phyloP scores from a whole-genome alignment of 2,888 invertebrate genomes.

The Caenorhabditis japonica region DNA sequence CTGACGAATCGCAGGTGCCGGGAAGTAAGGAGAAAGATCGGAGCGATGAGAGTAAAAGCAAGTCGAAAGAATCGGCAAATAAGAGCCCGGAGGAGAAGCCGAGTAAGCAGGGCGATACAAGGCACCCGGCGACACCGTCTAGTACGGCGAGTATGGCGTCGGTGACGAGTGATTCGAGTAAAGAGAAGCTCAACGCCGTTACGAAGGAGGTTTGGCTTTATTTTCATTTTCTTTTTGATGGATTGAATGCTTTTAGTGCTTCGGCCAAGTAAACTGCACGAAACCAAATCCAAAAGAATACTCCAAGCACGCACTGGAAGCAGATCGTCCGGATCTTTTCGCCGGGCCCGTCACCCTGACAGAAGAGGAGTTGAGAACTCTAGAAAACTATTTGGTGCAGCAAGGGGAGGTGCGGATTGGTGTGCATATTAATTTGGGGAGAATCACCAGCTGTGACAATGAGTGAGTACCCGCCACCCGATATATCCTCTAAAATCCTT shows the following conservation, averaged over 20 bases:
- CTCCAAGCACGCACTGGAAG: not conserved
- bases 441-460: constrained; percentile 8
- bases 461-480: not conserved
- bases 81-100: not conserved
- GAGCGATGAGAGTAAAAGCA: too few species aligned
- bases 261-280: constrained; percentile 11
- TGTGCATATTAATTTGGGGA: constrained; percentile 5
- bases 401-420: constrained; percentile 22
- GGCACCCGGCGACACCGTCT: too few species aligned
- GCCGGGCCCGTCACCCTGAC: not conserved
- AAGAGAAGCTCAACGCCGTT: constrained; percentile 5
- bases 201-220: constrained; percentile 12
- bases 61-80: too few species aligned
- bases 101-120: constrained; percentile 1
- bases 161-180: not conserved
- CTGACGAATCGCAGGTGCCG: not conserved
- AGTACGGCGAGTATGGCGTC: not conserved
- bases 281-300: constrained; percentile 20
- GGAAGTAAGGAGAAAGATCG: not conserved
- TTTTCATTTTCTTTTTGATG: not conserved
- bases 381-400: constrained; percentile 10
- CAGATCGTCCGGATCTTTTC: constrained; percentile 30
- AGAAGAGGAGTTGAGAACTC: not conserved
- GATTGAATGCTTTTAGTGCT: constrained; percentile 13
- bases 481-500: too few species aligned